A percentile compares a stretch with the other conserved stretches of the same genome.
Evolutionary conservation across 2,113 vertebrate species (phyloP).

Genomic region (Petromus typicus): DNA sequence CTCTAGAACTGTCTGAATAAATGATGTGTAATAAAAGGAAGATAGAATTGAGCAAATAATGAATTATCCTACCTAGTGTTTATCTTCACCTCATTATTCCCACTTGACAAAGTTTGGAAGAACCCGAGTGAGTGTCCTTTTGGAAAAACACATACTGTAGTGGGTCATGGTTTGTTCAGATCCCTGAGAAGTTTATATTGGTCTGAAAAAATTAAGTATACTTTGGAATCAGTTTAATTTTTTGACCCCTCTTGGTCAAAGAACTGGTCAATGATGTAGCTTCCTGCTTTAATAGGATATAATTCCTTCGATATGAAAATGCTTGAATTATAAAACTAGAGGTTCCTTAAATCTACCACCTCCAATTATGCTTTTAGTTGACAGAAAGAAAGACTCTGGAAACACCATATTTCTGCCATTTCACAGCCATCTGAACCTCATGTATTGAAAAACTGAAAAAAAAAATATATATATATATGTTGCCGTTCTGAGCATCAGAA

Average conservation of each 20-base stretch:
- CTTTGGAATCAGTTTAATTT: background rate
- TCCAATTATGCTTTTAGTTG: fast-evolving
- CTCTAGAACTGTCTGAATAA: background rate
- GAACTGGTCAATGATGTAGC: background rate
- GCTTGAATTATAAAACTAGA: background rate
- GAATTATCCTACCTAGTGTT: background rate
- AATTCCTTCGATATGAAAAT: background rate
- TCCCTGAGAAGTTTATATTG: background rate
- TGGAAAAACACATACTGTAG: background rate
- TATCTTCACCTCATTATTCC: background rate
- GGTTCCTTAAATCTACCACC: background rate
- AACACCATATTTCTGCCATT: background rate
- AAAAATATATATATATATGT: background rate
- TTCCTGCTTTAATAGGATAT: background rate
- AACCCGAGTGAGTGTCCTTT: background rate
- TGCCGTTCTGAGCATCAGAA: background rate
- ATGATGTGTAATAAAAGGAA: background rate
- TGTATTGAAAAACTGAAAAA: background rate
- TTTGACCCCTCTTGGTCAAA: no score
- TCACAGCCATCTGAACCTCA: background rate
- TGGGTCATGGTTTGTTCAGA: background rate
- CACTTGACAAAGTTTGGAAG: background rate
- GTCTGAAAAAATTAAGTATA: background rate
- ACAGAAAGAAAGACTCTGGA: background rate
- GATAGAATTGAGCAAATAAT: background rate